phyloP scores from a whole-genome alignment of 1,140 invertebrate species.

The Meloidogyne hapla region DNA sequence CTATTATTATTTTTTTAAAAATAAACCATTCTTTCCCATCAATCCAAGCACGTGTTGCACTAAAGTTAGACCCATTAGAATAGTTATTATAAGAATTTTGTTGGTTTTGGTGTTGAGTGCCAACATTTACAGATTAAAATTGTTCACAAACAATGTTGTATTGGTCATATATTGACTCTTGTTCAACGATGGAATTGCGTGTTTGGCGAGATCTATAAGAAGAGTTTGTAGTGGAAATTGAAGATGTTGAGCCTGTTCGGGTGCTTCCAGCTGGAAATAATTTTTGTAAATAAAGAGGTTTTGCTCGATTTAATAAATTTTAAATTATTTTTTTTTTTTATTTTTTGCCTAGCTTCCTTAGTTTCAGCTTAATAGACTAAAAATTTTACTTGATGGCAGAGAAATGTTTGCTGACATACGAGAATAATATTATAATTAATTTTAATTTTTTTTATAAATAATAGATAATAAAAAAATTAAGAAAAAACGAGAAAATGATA shows the following conservation, averaged over 20 bases:
- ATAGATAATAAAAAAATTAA: neutral
- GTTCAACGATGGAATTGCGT: neutral
- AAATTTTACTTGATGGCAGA: neutral
- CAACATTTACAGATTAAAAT: slow-evolving; percentile 14
- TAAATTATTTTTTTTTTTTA: no score
- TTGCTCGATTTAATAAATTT: no score
- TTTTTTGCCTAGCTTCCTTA: no score
- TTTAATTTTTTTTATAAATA: neutral
- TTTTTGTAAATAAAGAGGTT: neutral
- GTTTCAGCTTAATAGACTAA: no score
- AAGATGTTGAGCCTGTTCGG: neutral
- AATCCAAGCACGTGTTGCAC: slow-evolving; percentile 12
- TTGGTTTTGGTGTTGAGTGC: neutral
- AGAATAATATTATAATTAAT: neutral
- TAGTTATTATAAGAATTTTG: slow-evolving; percentile 17
- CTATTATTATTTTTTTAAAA: neutral
- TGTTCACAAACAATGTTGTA: slow-evolving; percentile 13
- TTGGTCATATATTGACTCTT: neutral
- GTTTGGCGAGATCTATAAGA: neutral
- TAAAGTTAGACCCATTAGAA: neutral
- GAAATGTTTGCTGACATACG: neutral
- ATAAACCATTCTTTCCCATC: slow-evolving; percentile 24
- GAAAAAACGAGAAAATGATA: neutral
- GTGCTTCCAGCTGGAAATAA: neutral
- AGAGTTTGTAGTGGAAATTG: neutral